phyloP scores from a whole-genome alignment of 2,888 invertebrate species.

The Elaeidobius kamerunicus region DNA sequence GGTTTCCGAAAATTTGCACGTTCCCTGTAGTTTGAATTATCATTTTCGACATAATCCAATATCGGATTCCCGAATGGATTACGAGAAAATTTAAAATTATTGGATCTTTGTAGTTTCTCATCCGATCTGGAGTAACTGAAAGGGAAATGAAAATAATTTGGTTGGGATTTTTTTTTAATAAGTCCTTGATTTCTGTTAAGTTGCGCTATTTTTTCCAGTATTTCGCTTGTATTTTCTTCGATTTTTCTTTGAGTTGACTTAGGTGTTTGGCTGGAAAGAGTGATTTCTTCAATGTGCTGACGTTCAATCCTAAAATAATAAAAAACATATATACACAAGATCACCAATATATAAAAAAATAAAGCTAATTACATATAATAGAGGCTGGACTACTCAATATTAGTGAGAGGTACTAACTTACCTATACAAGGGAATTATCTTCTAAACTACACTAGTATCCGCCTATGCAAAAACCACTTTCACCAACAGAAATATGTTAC shows the following conservation, averaged over 20 bases:
- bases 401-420: slow-evolving; percentile 35
- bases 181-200: slow-evolving; percentile 54
- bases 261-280: no score
- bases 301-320: slow-evolving; percentile 32
- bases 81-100: slow-evolving; percentile 39
- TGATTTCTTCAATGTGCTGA: slow-evolving; percentile 23
- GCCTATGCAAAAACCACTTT: slow-evolving; percentile 28
- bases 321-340: no score
- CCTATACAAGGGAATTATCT: slow-evolving; percentile 31
- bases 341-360: no score
- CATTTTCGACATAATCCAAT: slow-evolving; percentile 41
- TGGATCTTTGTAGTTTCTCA: slow-evolving; percentile 21
- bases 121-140: slow-evolving; percentile 38
- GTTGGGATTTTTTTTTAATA: slow-evolving; percentile 36
- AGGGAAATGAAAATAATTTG: slow-evolving; percentile 38
- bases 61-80: slow-evolving; percentile 43
- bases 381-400: neutral
- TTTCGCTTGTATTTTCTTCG: slow-evolving; percentile 47
- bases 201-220: slow-evolving; percentile 56
- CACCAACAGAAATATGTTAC: slow-evolving; percentile 33
- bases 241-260: slow-evolving; percentile 12
- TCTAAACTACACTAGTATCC: slow-evolving; percentile 39
- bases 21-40: slow-evolving; percentile 13
- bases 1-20: slow-evolving; percentile 15
- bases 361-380: neutral